A percentile compares a stretch with the other conserved stretches of the same genome.
phyloP scores from a whole-genome alignment of 2,113 vertebrate genomes.

The Chionodraco myersi region DNA sequence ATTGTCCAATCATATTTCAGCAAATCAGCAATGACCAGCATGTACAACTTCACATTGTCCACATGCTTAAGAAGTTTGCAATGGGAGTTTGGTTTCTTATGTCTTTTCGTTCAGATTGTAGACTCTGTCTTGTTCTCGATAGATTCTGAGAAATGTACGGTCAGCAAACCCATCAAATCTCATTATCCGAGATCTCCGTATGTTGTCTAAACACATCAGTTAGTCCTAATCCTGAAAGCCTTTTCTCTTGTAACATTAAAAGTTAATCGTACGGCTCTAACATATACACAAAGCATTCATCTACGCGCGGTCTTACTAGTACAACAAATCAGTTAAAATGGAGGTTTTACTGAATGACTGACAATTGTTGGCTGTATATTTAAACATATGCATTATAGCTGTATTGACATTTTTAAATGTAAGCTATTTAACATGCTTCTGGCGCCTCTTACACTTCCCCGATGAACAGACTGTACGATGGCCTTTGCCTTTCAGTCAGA shows the following conservation, averaged over 20 bases:
- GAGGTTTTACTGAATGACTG: not conserved
- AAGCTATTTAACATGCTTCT: not conserved
- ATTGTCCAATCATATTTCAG: not conserved
- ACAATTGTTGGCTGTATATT: not conserved
- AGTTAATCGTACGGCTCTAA: too few species aligned
- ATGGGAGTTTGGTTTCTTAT: not conserved
- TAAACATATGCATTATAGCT: not conserved
- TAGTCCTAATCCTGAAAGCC: too few species aligned
- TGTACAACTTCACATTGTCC: not conserved
- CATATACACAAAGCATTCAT: too few species aligned
- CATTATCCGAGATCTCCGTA: too few species aligned
- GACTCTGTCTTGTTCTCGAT: not conserved
- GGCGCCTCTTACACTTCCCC: not conserved
- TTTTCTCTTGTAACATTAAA: too few species aligned
- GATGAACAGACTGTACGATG: slow-evolving; percentile 10
- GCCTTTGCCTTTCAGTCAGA: slow-evolving; percentile 55
- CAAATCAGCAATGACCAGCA: too few species aligned
- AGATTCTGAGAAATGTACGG: not conserved
- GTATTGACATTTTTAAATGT: not conserved
- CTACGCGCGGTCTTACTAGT: too few species aligned
- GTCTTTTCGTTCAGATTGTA: not conserved
- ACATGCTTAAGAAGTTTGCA: not conserved
- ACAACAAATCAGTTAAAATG: too few species aligned
- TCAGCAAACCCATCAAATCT: not conserved
- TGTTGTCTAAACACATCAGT: too few species aligned